Evolutionary conservation across 2,113 vertebrate species (phyloP).

Genomic region (Echinops telfairi): DNA sequence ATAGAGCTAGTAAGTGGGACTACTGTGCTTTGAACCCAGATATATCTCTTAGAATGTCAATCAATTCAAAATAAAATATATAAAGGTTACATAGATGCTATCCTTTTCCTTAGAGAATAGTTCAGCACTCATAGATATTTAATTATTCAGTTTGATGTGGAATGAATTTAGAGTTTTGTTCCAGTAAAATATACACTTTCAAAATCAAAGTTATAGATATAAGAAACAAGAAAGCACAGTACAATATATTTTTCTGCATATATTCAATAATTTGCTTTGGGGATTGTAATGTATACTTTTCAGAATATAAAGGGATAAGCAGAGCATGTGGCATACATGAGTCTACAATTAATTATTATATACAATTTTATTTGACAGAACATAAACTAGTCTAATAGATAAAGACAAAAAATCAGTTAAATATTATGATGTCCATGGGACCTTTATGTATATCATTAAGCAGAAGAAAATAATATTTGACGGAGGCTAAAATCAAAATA

Average conservation of each 20-base stretch:
- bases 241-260: neutral
- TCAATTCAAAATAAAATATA: conserved; percentile 30
- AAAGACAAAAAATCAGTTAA: neutral
- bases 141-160: neutral
- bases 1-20: neutral
- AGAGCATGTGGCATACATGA: neutral
- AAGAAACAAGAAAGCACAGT: neutral
- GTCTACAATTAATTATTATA: neutral
- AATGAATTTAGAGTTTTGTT: neutral
- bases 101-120: neutral
- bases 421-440: neutral
- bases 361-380: neutral
- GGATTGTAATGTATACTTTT: neutral
- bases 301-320: neutral
- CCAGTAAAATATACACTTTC: neutral
- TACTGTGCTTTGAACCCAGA: neutral
- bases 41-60: neutral
- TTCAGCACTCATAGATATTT: neutral
- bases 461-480: too few species aligned
- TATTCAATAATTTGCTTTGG: neutral
- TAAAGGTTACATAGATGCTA: neutral
- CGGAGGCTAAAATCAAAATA: neutral
- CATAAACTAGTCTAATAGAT: neutral
- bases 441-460: neutral
- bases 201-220: neutral